phyloP scores from a whole-genome alignment of 2,113 vertebrate genomes.

The Crotalus tigris region DNA sequence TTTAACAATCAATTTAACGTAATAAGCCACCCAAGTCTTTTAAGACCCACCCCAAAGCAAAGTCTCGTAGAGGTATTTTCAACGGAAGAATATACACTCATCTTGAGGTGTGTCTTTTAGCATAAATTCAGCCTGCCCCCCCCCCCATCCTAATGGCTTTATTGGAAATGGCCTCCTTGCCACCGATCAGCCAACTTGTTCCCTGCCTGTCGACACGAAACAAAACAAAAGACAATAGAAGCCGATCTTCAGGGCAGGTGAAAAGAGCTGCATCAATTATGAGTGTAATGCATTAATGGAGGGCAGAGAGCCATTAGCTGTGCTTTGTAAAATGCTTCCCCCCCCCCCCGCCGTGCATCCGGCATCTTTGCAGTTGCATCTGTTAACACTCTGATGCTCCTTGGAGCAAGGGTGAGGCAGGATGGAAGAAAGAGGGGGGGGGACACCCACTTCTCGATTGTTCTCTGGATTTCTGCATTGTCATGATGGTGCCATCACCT shows the following conservation, averaged over 20 bases:
- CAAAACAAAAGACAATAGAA: background rate
- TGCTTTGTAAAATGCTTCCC: background rate
- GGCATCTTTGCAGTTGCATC: constrained; percentile 20
- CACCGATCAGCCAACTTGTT: background rate
- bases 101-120: background rate
- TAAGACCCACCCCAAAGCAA: background rate
- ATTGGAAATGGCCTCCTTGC: background rate
- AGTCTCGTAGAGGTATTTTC: background rate
- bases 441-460: constrained; percentile 53
- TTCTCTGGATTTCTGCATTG: constrained; percentile 62
- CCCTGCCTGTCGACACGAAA: background rate
- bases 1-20: background rate
- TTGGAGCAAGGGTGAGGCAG: constrained; percentile 38
- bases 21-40: background rate
- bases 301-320: background rate
- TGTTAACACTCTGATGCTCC: constrained; percentile 43
- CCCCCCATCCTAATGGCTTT: background rate
- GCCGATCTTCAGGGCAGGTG: background rate
- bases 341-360: background rate
- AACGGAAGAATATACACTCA: constrained; percentile 15
- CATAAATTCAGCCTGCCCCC: background rate
- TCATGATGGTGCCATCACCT: constrained; percentile 65
- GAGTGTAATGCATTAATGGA: constrained; percentile 12
- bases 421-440: background rate
- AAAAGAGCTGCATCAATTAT: constrained; percentile 10